Percentiles rank a stretch among this genome's conserved stretches.
These are phyloP conservation scores for Gymnothorax reevesii DNA, from an alignment of 2,797 vertebrate genomes.

Conservation along the genomic window DNA sequence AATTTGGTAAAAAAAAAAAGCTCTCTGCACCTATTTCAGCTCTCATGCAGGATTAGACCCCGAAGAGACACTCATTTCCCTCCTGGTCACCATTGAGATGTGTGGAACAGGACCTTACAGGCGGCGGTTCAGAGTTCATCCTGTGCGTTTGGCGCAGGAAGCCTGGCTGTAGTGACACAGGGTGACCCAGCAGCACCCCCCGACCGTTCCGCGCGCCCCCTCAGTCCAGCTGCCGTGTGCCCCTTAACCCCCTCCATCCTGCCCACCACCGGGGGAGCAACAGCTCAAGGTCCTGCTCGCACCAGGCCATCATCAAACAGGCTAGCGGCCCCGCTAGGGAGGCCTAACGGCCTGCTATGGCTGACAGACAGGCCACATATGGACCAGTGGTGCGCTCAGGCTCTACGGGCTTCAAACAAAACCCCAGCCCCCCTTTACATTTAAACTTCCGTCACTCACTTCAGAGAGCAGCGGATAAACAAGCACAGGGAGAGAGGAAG, in stretches of 20 bases:
- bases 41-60: neutral
- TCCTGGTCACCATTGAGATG: neutral
- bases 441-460: neutral
- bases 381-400: neutral
- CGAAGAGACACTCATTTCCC: neutral
- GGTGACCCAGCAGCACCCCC: neutral
- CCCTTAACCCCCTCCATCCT: conserved; percentile 16
- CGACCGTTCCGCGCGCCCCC: neutral
- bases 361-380: neutral
- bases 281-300: neutral
- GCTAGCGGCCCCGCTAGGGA: neutral
- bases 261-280: neutral
- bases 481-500: neutral
- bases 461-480: neutral
- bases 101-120: neutral
- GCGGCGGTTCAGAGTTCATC: neutral
- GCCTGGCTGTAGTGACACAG: neutral
- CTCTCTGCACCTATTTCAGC: neutral
- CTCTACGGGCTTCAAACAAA: neutral
- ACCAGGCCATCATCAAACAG: neutral
- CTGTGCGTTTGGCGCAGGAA: conserved; percentile 19
- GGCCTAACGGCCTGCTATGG: neutral
- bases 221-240: neutral
- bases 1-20: neutral
- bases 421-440: neutral